Conservation (phyloP, 1,140 invertebrate species). For the Sinonovacula constricta region DNA sequence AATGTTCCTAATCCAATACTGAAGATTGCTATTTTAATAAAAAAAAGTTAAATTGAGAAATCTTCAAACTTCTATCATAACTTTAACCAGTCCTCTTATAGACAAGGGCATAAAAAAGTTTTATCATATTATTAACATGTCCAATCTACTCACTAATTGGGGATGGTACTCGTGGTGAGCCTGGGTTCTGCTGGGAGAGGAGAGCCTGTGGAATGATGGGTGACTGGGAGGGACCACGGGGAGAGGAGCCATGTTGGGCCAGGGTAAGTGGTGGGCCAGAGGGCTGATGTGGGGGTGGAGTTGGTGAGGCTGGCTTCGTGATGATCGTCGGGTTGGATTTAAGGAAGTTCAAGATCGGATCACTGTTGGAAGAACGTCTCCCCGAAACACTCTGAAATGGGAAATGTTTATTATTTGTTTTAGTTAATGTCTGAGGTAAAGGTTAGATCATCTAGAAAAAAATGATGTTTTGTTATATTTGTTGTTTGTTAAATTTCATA, state of each 20-base stretch:
- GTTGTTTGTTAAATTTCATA: too few relatives aligned
- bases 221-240: slow-evolving; percentile 57
- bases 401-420: too few relatives aligned
- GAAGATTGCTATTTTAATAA: too few relatives aligned
- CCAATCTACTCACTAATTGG: slow-evolving; percentile 77
- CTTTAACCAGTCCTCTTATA: too few relatives aligned
- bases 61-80: too few relatives aligned
- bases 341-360: slow-evolving; percentile 81
- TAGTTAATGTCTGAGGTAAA: too few relatives aligned
- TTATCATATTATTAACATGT: too few relatives aligned
- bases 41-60: too few relatives aligned
- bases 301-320: slow-evolving; percentile 74
- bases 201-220: slow-evolving; percentile 63
- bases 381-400: slow-evolving; percentile 82
- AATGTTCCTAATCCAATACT: too few relatives aligned
- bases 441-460: too few relatives aligned
- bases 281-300: slow-evolving; percentile 52
- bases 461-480: too few relatives aligned
- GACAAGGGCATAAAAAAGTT: too few relatives aligned
- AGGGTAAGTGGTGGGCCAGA: slow-evolving; percentile 44
- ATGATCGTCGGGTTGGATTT: slow-evolving; percentile 75
- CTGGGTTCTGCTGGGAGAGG: slow-evolving; percentile 66
- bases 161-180: slow-evolving; percentile 75
- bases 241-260: slow-evolving; percentile 51
- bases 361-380: slow-evolving; percentile 79